These are phyloP conservation scores for Megathymus violae DNA, from an alignment of 1,140 invertebrate species.

Conservation along the genomic window DNA sequence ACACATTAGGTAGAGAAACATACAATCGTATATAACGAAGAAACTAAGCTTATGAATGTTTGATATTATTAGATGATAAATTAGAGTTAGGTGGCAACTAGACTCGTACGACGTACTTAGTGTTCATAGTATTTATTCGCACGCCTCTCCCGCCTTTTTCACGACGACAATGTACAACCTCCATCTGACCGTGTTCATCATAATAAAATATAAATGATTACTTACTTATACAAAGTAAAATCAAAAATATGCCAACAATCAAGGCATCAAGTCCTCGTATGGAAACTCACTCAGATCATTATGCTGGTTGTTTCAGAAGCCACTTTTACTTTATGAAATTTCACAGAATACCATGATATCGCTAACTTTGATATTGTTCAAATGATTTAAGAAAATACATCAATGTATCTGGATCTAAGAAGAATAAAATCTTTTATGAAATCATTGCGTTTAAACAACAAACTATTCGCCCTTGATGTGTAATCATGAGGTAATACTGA, in stretches of 20 bases:
- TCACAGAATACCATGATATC: too few relatives aligned
- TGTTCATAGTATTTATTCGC: conserved; percentile 19
- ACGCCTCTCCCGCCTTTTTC: conserved; percentile 5
- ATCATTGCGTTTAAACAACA: not conserved
- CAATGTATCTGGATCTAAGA: not conserved
- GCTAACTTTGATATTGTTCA: too few relatives aligned
- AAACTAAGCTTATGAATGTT: conserved; percentile 66
- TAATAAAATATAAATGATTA: not conserved
- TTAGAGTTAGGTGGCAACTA: conserved; percentile 36
- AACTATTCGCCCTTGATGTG: too few relatives aligned
- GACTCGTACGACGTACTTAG: conserved; percentile 9
- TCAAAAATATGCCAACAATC: too few relatives aligned
- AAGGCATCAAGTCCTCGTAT: too few relatives aligned
- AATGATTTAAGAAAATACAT: too few relatives aligned
- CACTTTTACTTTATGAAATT: too few relatives aligned
- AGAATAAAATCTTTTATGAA: not conserved
- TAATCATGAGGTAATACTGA: too few relatives aligned
- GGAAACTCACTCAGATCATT: too few relatives aligned
- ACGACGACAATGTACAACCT: not conserved
- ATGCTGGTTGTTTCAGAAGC: too few relatives aligned
- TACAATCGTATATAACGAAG: conserved; percentile 34
- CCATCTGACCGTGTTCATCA: not conserved
- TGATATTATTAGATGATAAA: conserved; percentile 55
- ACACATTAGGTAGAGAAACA: conserved; percentile 34
- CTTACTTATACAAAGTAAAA: too few relatives aligned